Percentiles rank a stretch among this genome's conserved stretches.
Conservation (phyloP, 2,113 vertebrate species). For the Gila orcuttii region DNA sequence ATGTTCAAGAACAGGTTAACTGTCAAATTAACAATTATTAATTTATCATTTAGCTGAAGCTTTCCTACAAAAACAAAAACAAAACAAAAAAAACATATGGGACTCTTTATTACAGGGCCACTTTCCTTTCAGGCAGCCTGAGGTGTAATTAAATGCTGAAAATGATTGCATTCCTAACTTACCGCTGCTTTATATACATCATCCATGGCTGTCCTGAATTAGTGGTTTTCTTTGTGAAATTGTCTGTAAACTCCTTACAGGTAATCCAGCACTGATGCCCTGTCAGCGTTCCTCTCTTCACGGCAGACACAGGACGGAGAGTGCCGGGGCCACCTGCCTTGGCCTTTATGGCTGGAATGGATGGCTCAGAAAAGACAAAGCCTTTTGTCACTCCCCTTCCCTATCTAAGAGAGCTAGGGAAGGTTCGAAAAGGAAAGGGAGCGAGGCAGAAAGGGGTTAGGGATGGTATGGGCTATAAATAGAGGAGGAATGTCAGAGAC, state of each 20-base stretch:
- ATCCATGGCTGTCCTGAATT: constrained; percentile 74
- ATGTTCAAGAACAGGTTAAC: not conserved
- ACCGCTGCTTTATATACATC: constrained; percentile 83
- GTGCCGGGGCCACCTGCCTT: constrained; percentile 57
- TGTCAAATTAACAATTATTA: not conserved
- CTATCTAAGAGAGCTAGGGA: constrained; percentile 57
- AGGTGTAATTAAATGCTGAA: not conserved
- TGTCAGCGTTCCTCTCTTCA: constrained; percentile 22
- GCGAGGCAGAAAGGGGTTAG: constrained; percentile 54
- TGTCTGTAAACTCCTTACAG: constrained; percentile 39
- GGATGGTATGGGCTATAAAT: constrained; percentile 54
- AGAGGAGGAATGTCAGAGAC: constrained; percentile 53
- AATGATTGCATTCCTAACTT: constrained; percentile 58
- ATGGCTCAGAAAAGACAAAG: constrained; percentile 67
- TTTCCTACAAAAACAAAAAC: not conserved
- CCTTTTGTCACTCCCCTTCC: constrained; percentile 65
- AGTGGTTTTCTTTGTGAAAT: constrained; percentile 54
- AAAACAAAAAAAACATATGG: too few relatives aligned
- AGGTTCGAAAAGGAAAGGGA: constrained; percentile 63
- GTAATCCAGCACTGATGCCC: constrained; percentile 40
- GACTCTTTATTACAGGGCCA: not conserved
- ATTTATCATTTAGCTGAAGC: not conserved
- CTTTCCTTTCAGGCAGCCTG: not conserved
- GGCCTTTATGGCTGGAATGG: constrained; percentile 65
- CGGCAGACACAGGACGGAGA: constrained; percentile 64